Evolutionary conservation across 1,140 invertebrate genomes (phyloP).

Genomic region (Cydia strobilella): DNA sequence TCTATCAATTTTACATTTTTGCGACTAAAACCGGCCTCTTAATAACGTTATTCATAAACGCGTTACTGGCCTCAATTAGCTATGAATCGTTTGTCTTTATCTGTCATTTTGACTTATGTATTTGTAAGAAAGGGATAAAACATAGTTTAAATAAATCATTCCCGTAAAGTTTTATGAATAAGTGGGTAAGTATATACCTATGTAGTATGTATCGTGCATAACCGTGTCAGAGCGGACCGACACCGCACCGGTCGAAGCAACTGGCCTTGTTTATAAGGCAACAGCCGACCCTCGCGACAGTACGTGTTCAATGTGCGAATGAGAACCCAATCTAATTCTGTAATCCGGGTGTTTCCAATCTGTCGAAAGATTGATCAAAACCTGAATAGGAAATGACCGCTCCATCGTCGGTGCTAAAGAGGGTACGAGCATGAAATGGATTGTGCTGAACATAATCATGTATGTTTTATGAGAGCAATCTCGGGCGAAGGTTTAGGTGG

Average conservation of each 20-base stretch:
- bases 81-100: no score
- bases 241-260: background rate
- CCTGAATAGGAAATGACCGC: conserved; percentile 31
- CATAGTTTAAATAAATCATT: no score
- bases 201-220: background rate
- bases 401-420: conserved; percentile 24
- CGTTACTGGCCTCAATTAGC: no score
- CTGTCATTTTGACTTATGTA: no score
- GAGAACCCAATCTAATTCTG: conserved; percentile 32
- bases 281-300: conserved; percentile 26
- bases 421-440: conserved; percentile 13
- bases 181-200: no score
- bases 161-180: no score
- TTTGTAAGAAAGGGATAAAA: no score
- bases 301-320: conserved; percentile 29
- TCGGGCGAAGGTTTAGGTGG: conserved; percentile 13
- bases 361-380: conserved; percentile 33
- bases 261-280: conserved; percentile 26
- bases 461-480: conserved; percentile 31
- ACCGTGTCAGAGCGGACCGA: background rate
- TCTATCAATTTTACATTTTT: no score
- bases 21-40: no score
- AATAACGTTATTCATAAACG: no score
- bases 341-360: conserved; percentile 32
- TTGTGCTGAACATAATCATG: conserved; percentile 31